A percentile compares a stretch with the other conserved stretches of the same genome.
Conservation (phyloP, 2,888 invertebrate genomes). For the Drosophila glabriapex region DNA sequence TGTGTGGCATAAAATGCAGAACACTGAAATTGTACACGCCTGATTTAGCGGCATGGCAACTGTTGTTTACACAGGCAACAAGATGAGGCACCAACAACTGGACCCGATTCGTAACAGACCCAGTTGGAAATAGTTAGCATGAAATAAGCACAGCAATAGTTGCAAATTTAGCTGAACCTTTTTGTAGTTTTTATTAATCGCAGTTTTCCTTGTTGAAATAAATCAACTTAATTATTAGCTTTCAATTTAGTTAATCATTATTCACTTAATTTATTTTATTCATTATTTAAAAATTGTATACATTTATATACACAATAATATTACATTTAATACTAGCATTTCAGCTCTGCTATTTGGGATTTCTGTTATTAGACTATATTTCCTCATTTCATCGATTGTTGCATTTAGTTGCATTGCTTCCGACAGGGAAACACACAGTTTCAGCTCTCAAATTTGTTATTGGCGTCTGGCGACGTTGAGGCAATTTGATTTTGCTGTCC, state of each 20-base stretch:
- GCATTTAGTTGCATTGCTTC: background rate
- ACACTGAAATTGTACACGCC: conserved; percentile 67
- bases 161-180: accelerated
- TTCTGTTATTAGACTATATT: background rate
- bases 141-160: conserved; percentile 6
- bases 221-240: background rate
- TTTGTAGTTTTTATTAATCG: background rate
- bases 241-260: background rate
- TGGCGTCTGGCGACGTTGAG: conserved; percentile 54
- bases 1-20: conserved; percentile 70
- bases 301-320: background rate
- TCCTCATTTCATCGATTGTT: background rate
- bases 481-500: conserved; percentile 49
- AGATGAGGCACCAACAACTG: conserved; percentile 55
- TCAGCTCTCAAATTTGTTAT: conserved; percentile 48
- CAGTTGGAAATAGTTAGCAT: conserved; percentile 30
- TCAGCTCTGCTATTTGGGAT: too few species aligned
- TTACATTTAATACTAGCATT: background rate
- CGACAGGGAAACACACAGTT: conserved; percentile 20
- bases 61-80: conserved; percentile 69
- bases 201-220: background rate
- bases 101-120: conserved; percentile 36
- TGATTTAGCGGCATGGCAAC: conserved; percentile 69
- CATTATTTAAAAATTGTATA: background rate
- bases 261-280: background rate